Base-by-base conservation (phyloP, 2,113 vertebrate species). In the Catagonus wagneri region DNA sequence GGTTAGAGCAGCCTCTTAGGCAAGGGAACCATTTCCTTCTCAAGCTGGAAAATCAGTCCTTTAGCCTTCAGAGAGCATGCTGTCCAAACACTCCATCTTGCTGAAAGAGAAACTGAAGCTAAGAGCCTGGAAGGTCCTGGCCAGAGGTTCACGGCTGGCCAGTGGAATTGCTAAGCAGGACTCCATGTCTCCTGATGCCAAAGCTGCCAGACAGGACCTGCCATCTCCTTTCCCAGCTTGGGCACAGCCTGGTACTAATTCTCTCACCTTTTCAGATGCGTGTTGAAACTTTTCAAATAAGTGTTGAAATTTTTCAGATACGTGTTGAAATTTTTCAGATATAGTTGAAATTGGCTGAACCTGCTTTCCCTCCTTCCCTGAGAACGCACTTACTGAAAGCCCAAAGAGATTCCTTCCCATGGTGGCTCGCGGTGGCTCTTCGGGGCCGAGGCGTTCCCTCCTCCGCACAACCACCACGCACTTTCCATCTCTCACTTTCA, bases 11-110 rank as follows among this genome's bases (percentile, higher is more conserved):
- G 4, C 9, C 27, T 89, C 74, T 52, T 83, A 83, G 23, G 32
- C 90, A 75, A 93, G 39, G 71, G 69, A 94, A 3, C 23, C 34
- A 86, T 85, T 91, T 94, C 72, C 58, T 89, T 86, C 29, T 84
- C 63, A 44, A 76, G 25, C 56, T 76, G 76, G 25, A 88, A 80
- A 23, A 68, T 80, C 14, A 95, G 22, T 9, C n/a, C 69, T 58
- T 78, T 74, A 93, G 86, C 54, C 71, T 22, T 72, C 75, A 39
- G 44, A 74, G 39, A 68, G 27, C 32, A 84, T 25, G 65, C 34
- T 20, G 25, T 61, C 66, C 34, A 68, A n/a, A 32, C 23, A 25
- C 65, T 83, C 68, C 68, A 50, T 69, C 95, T 95, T 95, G 22
- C 34, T 60, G 32, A 69, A 79, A 2, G 56, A 50, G 14, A 90